Evolutionary conservation across 2,113 vertebrate genomes (phyloP).

Genomic region (Taurulus bubalis): DNA sequence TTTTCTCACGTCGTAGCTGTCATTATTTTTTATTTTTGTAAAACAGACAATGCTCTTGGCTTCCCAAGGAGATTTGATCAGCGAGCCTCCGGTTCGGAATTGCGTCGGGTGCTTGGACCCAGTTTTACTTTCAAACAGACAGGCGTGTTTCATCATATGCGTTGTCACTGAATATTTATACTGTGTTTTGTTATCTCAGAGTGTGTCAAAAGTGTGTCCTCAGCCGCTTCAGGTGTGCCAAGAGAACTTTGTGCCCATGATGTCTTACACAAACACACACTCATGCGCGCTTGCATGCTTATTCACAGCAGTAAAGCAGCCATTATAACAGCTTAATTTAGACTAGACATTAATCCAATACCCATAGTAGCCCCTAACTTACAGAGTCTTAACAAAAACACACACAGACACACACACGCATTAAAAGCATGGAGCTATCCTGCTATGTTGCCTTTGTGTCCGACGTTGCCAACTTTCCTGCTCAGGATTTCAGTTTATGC

Average conservation of each 20-base stretch:
- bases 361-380: constrained; percentile 31
- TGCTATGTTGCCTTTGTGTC: constrained; percentile 71
- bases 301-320: constrained; percentile 58
- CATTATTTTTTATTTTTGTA: constrained; percentile 14
- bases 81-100: not conserved
- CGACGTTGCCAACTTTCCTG: constrained; percentile 60
- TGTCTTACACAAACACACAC: constrained; percentile 63
- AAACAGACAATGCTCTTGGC: too few species aligned
- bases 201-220: constrained; percentile 63
- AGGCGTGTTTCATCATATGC: constrained; percentile 37
- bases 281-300: constrained; percentile 63
- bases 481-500: constrained; percentile 74
- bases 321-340: constrained; percentile 60
- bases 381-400: constrained; percentile 23
- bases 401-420: constrained; percentile 10
- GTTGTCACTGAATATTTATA: constrained; percentile 55
- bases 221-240: constrained; percentile 68
- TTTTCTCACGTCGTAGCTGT: not conserved
- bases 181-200: constrained; percentile 53
- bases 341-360: constrained; percentile 43
- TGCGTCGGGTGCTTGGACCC: not conserved
- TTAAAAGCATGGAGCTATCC: constrained; percentile 54
- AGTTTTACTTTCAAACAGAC: constrained; percentile 9
- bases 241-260: constrained; percentile 72
- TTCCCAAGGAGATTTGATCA: too few species aligned